phyloP scores from a whole-genome alignment of 2,113 vertebrate genomes.

The Dasyurus viverrinus region DNA sequence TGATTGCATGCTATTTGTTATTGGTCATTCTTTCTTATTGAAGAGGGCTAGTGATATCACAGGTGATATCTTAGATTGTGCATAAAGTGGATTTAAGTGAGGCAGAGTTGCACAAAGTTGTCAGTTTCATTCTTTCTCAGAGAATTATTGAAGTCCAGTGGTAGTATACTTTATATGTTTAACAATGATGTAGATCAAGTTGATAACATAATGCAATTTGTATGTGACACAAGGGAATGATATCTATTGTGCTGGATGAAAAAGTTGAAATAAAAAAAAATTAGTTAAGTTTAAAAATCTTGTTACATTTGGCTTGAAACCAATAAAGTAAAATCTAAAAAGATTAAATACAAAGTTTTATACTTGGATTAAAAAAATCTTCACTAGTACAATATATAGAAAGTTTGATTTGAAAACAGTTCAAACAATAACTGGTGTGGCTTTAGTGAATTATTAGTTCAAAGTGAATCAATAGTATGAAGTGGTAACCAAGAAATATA shows the following conservation, averaged over 20 bases:
- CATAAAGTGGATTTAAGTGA: background rate
- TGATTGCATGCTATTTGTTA: background rate
- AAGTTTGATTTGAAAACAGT: no score
- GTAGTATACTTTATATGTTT: background rate
- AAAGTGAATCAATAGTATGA: no score
- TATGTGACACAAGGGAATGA: background rate
- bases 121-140: background rate
- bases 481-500: no score
- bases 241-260: background rate
- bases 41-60: background rate
- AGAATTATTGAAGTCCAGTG: background rate
- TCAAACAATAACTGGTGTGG: no score
- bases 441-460: no score
- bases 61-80: background rate
- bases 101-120: background rate
- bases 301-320: no score
- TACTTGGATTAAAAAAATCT: no score
- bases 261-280: background rate
- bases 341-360: no score
- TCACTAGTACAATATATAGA: no score
- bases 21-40: background rate
- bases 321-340: no score
- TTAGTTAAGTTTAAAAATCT: no score
- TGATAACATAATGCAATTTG: background rate
- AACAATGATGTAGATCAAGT: background rate